These are phyloP conservation scores for Centroberyx gerrardi DNA, from an alignment of 2,797 vertebrate species.

Conservation along the genomic window DNA sequence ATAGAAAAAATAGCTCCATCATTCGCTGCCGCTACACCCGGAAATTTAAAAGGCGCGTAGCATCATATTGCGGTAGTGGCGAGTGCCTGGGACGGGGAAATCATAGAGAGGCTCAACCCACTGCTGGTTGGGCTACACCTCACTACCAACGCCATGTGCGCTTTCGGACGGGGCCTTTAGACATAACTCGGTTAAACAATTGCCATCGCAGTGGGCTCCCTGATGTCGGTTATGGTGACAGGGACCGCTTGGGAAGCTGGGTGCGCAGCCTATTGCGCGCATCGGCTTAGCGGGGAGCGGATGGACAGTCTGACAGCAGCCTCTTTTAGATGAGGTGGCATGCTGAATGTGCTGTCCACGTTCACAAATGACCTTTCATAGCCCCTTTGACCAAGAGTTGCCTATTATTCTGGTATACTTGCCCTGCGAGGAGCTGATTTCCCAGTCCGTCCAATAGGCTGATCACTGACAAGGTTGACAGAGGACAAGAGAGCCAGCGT, in stretches of 20 bases:
- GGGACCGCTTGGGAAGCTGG: conserved; percentile 36
- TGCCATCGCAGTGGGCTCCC: neutral
- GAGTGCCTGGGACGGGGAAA: conserved; percentile 15
- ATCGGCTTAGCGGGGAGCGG: conserved; percentile 56
- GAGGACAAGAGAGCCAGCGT: conserved; percentile 60
- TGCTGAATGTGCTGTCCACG: conserved; percentile 14
- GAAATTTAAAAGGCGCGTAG: conserved; percentile 70
- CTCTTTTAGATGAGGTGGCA: conserved; percentile 35
- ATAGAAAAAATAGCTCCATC: conserved; percentile 43
- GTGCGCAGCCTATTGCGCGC: conserved; percentile 59
- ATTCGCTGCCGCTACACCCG: conserved; percentile 65
- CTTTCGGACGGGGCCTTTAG: conserved; percentile 30
- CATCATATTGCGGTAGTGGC: conserved; percentile 79
- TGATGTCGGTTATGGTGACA: conserved; percentile 35
- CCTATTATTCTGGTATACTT: neutral
- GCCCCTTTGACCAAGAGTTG: conserved; percentile 23
- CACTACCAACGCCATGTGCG: conserved; percentile 69
- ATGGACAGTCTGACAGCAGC: conserved; percentile 46
- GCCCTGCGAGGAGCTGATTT: neutral
- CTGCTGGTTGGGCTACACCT: conserved; percentile 39
- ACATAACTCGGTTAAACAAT: neutral
- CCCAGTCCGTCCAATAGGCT: neutral
- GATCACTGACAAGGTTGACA: conserved; percentile 71
- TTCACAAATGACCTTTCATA: conserved; percentile 27
- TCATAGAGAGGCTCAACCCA: conserved; percentile 52